A percentile compares a stretch with the other conserved stretches of the same genome.
Conservation (phyloP, 2,113 vertebrate genomes). For the Megaptera novaeangliae region DNA sequence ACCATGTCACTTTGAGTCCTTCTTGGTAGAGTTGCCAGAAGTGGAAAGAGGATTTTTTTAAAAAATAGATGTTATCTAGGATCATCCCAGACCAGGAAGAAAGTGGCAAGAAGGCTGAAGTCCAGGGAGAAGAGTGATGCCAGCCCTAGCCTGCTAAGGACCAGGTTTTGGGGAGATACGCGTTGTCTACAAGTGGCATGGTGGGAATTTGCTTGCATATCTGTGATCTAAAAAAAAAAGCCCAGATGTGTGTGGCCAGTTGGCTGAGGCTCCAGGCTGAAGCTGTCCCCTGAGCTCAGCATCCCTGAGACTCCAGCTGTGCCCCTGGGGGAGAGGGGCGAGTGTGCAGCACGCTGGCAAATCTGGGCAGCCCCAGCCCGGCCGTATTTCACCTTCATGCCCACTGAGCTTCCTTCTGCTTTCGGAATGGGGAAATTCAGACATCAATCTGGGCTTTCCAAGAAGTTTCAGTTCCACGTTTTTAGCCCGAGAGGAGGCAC, state of each 20-base stretch:
- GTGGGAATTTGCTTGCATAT: background rate
- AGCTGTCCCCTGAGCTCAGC: background rate
- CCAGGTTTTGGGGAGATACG: fast-evolving
- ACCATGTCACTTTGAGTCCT: background rate
- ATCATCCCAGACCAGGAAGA: background rate
- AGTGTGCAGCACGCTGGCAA: fast-evolving
- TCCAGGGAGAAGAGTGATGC: too few relatives aligned
- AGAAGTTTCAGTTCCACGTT: background rate
- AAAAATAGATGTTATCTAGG: background rate
- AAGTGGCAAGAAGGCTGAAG: background rate
- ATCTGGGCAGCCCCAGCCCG: background rate
- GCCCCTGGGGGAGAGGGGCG: background rate
- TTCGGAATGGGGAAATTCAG: background rate
- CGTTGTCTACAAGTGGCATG: fast-evolving
- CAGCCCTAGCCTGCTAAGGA: fast-evolving
- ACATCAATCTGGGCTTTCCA: background rate
- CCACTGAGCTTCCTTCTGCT: background rate
- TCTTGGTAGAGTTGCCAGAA: background rate
- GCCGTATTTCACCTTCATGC: background rate
- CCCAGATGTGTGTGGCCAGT: background rate
- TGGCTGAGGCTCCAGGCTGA: fast-evolving
- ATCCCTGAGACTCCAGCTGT: background rate
- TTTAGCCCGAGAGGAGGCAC: background rate
- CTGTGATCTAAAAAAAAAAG: background rate
- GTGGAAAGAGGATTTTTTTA: background rate